Conservation (phyloP, 2,113 vertebrate species). For the Pardalotus punctatus region DNA sequence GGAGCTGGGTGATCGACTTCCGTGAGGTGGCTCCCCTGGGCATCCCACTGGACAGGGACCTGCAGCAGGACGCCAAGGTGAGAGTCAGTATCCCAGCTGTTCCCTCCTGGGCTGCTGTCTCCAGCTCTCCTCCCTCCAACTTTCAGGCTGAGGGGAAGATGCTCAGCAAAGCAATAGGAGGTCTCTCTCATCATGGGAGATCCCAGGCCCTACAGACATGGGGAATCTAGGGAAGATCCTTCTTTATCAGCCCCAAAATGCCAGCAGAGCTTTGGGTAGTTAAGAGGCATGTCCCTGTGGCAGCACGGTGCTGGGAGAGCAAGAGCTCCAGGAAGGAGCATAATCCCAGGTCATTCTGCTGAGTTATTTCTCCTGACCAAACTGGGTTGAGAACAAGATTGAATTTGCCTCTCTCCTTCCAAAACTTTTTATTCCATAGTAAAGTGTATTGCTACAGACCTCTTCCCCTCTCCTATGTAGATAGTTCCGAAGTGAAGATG, state of each 20-base stretch:
- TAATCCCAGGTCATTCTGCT: neutral
- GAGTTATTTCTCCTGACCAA: neutral
- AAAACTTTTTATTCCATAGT: neutral
- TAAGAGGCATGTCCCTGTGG: neutral
- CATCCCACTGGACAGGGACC: constrained; percentile 74
- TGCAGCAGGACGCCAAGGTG: constrained; percentile 81
- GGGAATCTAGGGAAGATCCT: neutral
- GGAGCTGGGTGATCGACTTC: constrained; percentile 91
- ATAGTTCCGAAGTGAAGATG: neutral
- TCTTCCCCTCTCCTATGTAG: neutral
- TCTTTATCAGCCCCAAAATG: neutral
- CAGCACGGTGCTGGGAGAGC: neutral
- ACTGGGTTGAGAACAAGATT: neutral
- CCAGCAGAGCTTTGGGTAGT: neutral
- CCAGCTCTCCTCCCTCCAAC: neutral
- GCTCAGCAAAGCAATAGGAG: neutral
- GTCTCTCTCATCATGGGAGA: neutral
- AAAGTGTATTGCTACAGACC: neutral
- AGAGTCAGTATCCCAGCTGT: neutral
- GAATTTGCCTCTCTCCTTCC: neutral
- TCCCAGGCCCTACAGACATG: neutral
- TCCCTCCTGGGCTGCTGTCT: neutral
- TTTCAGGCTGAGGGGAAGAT: neutral
- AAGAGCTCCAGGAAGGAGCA: neutral
- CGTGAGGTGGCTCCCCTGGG: constrained; percentile 89